These are phyloP conservation scores for Thrips palmi DNA, from an alignment of 1,140 invertebrate species.

Conservation along the genomic window DNA sequence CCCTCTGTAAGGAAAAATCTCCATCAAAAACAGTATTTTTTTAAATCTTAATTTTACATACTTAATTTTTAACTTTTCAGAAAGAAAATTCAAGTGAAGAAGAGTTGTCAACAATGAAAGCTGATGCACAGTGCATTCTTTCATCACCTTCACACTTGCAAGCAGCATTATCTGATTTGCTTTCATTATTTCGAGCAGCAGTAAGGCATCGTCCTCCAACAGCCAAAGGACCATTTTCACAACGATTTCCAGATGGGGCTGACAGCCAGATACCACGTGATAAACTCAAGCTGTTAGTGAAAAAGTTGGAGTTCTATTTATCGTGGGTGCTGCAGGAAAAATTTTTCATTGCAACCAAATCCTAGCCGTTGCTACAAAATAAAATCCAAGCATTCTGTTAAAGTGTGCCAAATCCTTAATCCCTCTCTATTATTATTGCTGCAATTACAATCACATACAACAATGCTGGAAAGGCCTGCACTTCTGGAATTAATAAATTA, in stretches of 20 bases:
- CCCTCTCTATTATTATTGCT: no score
- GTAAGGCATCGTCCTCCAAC: constrained; percentile 1
- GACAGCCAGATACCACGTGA: constrained; percentile 24
- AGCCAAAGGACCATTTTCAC: constrained; percentile 25
- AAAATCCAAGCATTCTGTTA: no score
- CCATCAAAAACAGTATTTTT: no score
- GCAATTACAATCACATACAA: no score
- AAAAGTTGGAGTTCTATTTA: constrained; percentile 50
- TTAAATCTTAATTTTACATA: constrained; percentile 33
- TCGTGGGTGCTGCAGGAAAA: no score
- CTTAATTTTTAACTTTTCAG: constrained; percentile 36
- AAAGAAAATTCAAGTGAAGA: constrained; percentile 22
- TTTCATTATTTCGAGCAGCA: not conserved
- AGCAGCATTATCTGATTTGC: not conserved
- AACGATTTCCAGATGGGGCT: constrained; percentile 30
- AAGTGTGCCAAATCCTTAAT: no score
- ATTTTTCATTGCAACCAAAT: no score
- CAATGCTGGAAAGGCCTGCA: no score
- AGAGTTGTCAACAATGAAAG: constrained; percentile 17
- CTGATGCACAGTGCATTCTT: not conserved
- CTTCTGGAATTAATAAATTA: no score
- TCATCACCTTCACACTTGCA: constrained; percentile 1
- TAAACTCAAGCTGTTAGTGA: constrained; percentile 33
- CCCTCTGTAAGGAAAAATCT: constrained; percentile 25
- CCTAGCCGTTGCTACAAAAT: no score